Conservation (phyloP, 1,140 invertebrate genomes). For the Lethrus apterus region DNA sequence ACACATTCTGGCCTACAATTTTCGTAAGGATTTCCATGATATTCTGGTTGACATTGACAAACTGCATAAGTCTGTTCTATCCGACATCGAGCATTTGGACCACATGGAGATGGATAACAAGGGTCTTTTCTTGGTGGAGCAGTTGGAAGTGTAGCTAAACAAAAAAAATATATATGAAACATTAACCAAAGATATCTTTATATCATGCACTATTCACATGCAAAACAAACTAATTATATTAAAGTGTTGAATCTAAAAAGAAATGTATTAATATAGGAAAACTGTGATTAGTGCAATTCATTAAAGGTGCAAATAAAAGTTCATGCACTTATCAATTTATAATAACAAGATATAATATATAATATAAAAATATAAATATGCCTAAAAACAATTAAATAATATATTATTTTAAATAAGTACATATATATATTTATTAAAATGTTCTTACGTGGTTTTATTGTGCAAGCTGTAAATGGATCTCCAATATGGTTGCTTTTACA, state of each 20-base stretch:
- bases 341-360: too few relatives aligned
- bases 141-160: constrained; percentile 15
- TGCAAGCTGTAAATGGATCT: constrained; percentile 48
- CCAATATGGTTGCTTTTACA: constrained; percentile 54
- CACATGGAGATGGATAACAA: constrained; percentile 65
- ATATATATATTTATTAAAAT: too few relatives aligned
- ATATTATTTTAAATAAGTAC: too few relatives aligned
- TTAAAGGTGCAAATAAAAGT: too few relatives aligned
- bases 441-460: constrained; percentile 38
- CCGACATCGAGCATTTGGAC: constrained; percentile 57
- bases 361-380: constrained; percentile 5
- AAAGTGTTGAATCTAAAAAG: too few relatives aligned
- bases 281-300: too few relatives aligned
- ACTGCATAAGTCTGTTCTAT: constrained; percentile 39
- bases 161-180: not conserved
- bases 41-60: constrained; percentile 44
- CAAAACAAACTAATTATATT: too few relatives aligned
- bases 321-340: too few relatives aligned
- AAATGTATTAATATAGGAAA: too few relatives aligned
- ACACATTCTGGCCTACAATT: constrained; percentile 58
- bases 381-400: not conserved
- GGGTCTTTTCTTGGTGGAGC: constrained; percentile 44
- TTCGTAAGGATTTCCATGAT: constrained; percentile 45
- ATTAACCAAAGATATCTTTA: too few relatives aligned
- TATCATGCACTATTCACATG: too few relatives aligned